Percentiles rank a stretch among this genome's conserved stretches.
Evolutionary conservation across 2,113 vertebrate species (phyloP).

Genomic region (Hemiscyllium ocellatum): DNA sequence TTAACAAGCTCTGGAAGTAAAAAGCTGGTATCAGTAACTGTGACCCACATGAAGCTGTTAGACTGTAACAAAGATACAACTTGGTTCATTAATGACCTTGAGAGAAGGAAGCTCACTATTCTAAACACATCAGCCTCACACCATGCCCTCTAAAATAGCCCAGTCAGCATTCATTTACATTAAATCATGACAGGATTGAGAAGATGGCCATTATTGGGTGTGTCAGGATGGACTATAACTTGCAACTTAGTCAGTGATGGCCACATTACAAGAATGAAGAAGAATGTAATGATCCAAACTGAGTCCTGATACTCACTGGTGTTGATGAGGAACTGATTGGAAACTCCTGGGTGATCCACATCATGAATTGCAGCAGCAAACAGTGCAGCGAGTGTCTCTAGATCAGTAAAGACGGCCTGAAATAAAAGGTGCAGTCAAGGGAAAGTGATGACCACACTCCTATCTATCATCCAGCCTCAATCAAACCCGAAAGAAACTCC

Average conservation of each 20-base stretch:
- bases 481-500: neutral
- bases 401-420: constrained; percentile 85
- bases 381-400: constrained; percentile 82
- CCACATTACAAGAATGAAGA: neutral
- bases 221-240: neutral
- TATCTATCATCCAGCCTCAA: neutral
- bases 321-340: constrained; percentile 92
- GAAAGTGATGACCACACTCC: neutral
- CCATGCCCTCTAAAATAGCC: neutral
- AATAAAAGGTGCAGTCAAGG: constrained; percentile 10
- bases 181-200: neutral
- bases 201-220: neutral
- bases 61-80: too few species aligned
- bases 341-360: constrained; percentile 90
- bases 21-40: neutral
- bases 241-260: neutral
- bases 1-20: neutral
- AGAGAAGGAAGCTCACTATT: too few species aligned
- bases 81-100: too few species aligned
- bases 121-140: too few species aligned
- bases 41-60: too few species aligned
- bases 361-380: constrained; percentile 89
- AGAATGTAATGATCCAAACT: neutral
- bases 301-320: constrained; percentile 70
- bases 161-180: neutral